Conservation (phyloP, 2,888 invertebrate species). For the Thecocarcelia acutangulata region DNA sequence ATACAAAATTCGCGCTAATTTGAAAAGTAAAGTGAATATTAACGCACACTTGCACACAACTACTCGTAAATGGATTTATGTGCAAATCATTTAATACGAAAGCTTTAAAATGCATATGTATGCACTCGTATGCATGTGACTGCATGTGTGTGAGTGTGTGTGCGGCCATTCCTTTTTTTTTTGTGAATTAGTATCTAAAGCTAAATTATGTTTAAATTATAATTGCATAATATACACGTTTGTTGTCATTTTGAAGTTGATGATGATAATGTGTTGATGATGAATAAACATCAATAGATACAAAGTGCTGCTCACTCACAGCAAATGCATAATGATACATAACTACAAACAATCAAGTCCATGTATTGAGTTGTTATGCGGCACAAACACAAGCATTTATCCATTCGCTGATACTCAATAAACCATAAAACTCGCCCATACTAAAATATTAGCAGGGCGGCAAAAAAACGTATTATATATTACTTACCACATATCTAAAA, state of each 20-base stretch:
- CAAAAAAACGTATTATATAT: neutral
- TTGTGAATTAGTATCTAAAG: constrained; percentile 40
- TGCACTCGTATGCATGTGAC: neutral
- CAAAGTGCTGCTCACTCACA: constrained; percentile 3
- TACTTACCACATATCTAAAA: neutral
- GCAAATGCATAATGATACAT: neutral
- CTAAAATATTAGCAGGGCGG: constrained; percentile 13
- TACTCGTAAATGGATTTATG: neutral
- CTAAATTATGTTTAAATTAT: constrained; percentile 65
- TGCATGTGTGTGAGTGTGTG: neutral
- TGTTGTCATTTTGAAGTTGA: constrained; percentile 65
- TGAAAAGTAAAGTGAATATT: constrained; percentile 47
- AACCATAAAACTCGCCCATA: constrained; percentile 32
- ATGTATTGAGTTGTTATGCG: neutral
- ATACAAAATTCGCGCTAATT: constrained; percentile 64
- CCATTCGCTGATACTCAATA: constrained; percentile 40
- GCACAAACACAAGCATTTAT: neutral
- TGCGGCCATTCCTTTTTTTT: neutral
- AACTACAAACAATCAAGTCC: no score
- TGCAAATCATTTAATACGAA: constrained; percentile 31
- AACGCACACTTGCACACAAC: constrained; percentile 39
- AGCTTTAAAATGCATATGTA: neutral
- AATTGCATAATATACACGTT: constrained; percentile 69
- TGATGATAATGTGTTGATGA: constrained; percentile 68
- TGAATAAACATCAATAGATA: constrained; percentile 65